Percentiles rank a stretch among this genome's conserved stretches.
Evolutionary conservation across 2,797 vertebrate genomes (phyloP).

Genomic region (Neosilurus mollespiculum): DNA sequence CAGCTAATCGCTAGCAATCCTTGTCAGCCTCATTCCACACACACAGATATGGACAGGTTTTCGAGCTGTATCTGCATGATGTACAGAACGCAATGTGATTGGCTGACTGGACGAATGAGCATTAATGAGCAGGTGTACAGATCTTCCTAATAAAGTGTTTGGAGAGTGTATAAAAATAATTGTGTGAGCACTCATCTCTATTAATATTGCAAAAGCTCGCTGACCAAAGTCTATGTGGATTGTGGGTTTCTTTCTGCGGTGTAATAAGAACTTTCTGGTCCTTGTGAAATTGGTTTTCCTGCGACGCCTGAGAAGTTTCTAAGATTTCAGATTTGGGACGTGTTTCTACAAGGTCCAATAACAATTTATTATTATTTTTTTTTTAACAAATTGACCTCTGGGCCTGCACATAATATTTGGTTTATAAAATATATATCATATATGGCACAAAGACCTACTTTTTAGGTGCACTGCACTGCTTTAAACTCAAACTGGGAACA

Average conservation of each 20-base stretch:
- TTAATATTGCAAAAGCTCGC: constrained; percentile 1
- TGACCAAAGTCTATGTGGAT: constrained; percentile 27
- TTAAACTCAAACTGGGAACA: not conserved
- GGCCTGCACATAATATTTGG: not conserved
- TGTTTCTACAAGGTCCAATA: not conserved
- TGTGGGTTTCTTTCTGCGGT: constrained; percentile 11
- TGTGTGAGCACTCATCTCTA: not conserved
- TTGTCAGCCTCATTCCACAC: not conserved
- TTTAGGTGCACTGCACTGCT: not conserved
- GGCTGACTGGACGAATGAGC: not conserved
- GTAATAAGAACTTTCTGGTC: not conserved
- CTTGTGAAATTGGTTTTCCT: constrained; percentile 19
- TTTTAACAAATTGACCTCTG: not conserved
- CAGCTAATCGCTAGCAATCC: too few species aligned
- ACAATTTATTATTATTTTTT: not conserved
- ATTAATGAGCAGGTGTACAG: not conserved
- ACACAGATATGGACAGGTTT: not conserved
- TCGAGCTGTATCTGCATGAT: not conserved
- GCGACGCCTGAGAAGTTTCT: not conserved
- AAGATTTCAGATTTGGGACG: not conserved
- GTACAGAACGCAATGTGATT: not conserved
- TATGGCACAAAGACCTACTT: not conserved
- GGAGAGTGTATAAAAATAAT: not conserved
- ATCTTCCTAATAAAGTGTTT: constrained; percentile 5
- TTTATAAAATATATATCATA: constrained; percentile 1